These are phyloP conservation scores for Rhabdomys pumilio DNA, from an alignment of 2,797 vertebrate species.

Conservation along the genomic window DNA sequence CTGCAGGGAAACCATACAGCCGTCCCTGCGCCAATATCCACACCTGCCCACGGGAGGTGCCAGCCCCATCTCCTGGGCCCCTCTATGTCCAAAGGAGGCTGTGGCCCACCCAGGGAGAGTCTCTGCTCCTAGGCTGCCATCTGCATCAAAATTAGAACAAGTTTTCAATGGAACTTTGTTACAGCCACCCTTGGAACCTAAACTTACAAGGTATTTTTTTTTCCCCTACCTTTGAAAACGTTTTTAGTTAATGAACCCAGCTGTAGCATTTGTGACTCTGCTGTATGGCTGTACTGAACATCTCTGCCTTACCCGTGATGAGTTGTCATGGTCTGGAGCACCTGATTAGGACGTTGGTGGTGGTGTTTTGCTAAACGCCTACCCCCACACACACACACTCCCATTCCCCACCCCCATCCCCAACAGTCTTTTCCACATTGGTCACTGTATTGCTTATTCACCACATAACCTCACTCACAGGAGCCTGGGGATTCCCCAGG, in stretches of 20 bases:
- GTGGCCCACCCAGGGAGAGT: background rate
- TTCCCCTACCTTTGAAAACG: constrained; percentile 4
- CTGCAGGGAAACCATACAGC: constrained; percentile 49
- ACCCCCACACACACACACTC: too few relatives aligned
- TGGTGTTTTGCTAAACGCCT: too few relatives aligned
- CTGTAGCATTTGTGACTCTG: background rate
- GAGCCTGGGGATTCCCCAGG: background rate
- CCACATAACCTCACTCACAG: background rate
- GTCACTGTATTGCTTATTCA: background rate
- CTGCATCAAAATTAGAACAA: constrained; percentile 58
- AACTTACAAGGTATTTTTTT: background rate
- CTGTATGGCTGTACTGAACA: background rate
- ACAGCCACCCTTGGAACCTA: constrained; percentile 48
- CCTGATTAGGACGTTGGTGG: background rate
- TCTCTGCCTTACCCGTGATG: constrained; percentile 42
- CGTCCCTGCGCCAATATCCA: background rate
- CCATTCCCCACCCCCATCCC: background rate
- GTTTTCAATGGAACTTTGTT: constrained; percentile 69
- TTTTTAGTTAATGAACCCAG: constrained; percentile 66
- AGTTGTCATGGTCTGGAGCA: constrained; percentile 25
- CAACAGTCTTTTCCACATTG: background rate
- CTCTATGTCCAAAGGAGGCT: constrained; percentile 19
- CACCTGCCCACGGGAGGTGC: background rate
- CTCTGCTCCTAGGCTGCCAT: background rate
- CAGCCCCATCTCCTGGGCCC: background rate